A percentile compares a stretch with the other conserved stretches of the same genome.
These are phyloP conservation scores for Camponotus vicinus DNA, from an alignment of 1,140 invertebrate genomes.

Conservation along the genomic window DNA sequence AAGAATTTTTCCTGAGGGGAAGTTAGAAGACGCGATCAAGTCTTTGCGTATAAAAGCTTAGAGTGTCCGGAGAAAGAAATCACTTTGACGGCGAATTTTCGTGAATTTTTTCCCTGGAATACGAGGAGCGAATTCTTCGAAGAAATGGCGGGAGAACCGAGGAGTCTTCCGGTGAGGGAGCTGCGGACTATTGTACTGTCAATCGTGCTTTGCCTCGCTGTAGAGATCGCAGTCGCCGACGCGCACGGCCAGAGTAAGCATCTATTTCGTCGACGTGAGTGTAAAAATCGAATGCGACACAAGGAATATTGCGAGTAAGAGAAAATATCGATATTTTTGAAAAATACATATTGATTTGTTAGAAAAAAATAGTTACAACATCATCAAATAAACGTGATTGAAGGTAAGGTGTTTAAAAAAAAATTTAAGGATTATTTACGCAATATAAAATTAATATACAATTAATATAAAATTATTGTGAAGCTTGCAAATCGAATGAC, in stretches of 20 bases:
- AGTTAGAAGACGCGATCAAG: conserved; percentile 38
- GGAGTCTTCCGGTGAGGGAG: conserved; percentile 58
- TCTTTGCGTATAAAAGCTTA: background rate
- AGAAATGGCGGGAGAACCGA: conserved; percentile 38
- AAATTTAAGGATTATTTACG: background rate
- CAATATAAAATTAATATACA: background rate
- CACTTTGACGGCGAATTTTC: background rate
- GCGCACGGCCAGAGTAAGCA: conserved; percentile 66
- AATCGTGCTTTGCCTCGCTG: conserved; percentile 56
- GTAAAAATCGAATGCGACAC: background rate
- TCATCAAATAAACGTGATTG: background rate
- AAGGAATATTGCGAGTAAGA: no score
- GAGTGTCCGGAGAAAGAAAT: no score
- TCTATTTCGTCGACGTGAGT: conserved; percentile 65
- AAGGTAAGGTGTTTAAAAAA: background rate
- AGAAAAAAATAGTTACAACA: background rate
- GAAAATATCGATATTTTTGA: background rate
- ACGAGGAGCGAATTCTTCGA: background rate
- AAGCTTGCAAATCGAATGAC: no score
- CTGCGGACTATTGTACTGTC: conserved; percentile 56
- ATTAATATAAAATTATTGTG: background rate
- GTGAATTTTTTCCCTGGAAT: background rate
- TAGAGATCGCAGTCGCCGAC: conserved; percentile 61
- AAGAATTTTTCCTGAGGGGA: background rate
- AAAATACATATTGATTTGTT: background rate